Base-by-base conservation (phyloP, 2,113 vertebrate species). In the Colius striatus region DNA sequence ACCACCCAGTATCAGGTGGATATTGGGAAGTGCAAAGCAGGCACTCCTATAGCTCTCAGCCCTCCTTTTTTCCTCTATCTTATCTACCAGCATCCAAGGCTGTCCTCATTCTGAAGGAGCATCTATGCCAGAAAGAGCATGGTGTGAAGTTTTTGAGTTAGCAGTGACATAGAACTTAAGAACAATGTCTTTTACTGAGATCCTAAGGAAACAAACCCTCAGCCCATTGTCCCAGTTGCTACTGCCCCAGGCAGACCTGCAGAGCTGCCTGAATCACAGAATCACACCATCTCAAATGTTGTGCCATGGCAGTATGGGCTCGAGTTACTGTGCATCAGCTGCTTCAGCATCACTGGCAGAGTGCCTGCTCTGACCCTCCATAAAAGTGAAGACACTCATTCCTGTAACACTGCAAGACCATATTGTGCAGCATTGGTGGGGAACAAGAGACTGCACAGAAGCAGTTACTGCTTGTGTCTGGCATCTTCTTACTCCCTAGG, bases 71-170 rank as follows among this genome's bases (percentile, higher is more conserved):
- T 55, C 20, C 55, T 88, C 51, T 85, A 2, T 51, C 58, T 94
- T 89, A 78, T 58, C 84, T 87, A 85, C 34, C 71, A 73, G 67
- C 30, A 83, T 73, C 75, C 85, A 79, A 85, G 77, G 63, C 62
- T 91, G 85, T 87, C 67, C 87, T 93, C 79, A 82, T 96, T 96
- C 85, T 82, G 73, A 78, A 87, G 57, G n/a, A 65, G 62, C 15
- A 58, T 77, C 60, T 66, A 54, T 0, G 0, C 45, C 11, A 22
- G 50, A 75, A 91, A 76, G 67, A 82, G 36, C 58, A 30, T n/a
- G 63, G 55, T 90, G 94, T 83, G 88, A 85, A 72, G n/a, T 21
- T 83, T 95, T 83, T 94, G 62, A 93, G 58, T 67, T 75, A 84
- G 70, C 57, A 65, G 63, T 94, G 92, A 95, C 92, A 87, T 90